Percentiles rank a stretch among this genome's conserved stretches.
These are phyloP conservation scores for Micrasema minimum DNA, from an alignment of 1,140 invertebrate genomes.

Conservation along the genomic window DNA sequence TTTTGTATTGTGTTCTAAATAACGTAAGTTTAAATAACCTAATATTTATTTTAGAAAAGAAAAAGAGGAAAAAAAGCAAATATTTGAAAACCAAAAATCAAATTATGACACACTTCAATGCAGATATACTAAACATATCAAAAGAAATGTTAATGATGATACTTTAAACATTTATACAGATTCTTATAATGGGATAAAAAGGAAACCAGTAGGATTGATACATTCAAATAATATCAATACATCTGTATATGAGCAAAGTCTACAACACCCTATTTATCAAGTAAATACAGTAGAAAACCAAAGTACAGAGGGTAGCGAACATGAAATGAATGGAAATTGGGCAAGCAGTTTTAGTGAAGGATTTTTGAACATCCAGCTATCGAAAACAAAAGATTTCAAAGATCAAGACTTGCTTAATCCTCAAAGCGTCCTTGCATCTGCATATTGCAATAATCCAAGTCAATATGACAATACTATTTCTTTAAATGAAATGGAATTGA, in stretches of 20 bases:
- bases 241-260: slow-evolving; percentile 1
- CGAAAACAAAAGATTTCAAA: slow-evolving; percentile 1
- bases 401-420: slow-evolving; percentile 31
- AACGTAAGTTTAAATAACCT: too few relatives aligned
- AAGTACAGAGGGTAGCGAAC: background rate
- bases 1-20: too few relatives aligned
- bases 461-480: too few relatives aligned
- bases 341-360: background rate
- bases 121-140: too few relatives aligned
- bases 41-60: too few relatives aligned
- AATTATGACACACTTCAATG: too few relatives aligned
- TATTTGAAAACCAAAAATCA: too few relatives aligned
- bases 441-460: slow-evolving; percentile 12
- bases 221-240: background rate
- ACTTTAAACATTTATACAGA: slow-evolving; percentile 12
- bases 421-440: slow-evolving; percentile 2
- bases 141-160: too few relatives aligned
- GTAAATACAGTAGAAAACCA: background rate
- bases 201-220: background rate
- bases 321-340: background rate
- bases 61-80: background rate
- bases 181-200: background rate
- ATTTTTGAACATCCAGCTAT: too few relatives aligned
- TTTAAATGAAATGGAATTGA: too few relatives aligned
- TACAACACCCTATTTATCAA: background rate